Percentiles rank a stretch among this genome's conserved stretches.
Evolutionary conservation across 2,797 vertebrate species (phyloP).

Genomic region (Spinibarbus caldwelli): DNA sequence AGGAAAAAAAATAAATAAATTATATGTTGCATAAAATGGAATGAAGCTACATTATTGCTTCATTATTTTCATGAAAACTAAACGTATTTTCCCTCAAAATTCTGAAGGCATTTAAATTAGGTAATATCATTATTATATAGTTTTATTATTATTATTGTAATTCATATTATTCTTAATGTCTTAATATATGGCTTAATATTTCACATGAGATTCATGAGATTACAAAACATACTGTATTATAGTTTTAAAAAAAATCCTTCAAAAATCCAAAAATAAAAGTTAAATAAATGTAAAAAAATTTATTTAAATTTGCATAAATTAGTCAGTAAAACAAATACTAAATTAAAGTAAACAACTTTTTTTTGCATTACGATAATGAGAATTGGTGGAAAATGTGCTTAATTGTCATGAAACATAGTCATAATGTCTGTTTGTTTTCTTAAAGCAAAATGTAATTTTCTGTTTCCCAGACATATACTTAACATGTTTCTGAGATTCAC

Average conservation of each 20-base stretch:
- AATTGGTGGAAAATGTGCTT: not conserved
- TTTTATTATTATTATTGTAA: not conserved
- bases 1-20: not conserved
- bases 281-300: not conserved
- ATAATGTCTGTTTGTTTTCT: not conserved
- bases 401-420: not conserved
- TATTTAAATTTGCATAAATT: not conserved
- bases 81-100: not conserved
- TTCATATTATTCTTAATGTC: not conserved
- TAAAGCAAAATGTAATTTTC: not conserved
- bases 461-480: not conserved
- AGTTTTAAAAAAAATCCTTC: not conserved
- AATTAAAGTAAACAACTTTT: not conserved
- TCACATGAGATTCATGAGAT: not conserved
- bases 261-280: too few relatives aligned
- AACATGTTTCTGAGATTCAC: not conserved
- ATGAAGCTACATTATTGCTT: not conserved
- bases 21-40: not conserved
- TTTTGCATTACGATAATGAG: not conserved
- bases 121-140: not conserved
- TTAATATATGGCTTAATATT: too few relatives aligned
- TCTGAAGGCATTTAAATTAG: not conserved
- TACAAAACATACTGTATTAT: not conserved
- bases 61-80: not conserved
- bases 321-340: not conserved